Conservation (phyloP, 1,140 invertebrate species). For the Triops cancriformis region DNA sequence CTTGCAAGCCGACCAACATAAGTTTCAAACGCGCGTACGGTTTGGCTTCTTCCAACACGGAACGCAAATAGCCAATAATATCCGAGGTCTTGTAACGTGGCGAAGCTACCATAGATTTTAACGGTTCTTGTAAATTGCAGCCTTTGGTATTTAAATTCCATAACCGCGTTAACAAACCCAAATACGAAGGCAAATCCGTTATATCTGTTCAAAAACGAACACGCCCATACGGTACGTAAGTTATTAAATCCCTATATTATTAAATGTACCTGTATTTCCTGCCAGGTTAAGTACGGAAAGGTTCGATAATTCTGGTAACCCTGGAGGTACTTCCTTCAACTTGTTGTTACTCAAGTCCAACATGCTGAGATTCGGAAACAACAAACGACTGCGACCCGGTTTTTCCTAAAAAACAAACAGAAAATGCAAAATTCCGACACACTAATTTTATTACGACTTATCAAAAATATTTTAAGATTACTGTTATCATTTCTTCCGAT, state of each 20-base stretch:
- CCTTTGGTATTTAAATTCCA: constrained; percentile 93
- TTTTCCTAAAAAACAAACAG: neutral
- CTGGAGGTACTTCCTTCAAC: constrained; percentile 66
- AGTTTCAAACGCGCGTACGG: constrained; percentile 93
- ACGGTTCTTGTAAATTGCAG: constrained; percentile 77
- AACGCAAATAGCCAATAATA: constrained; percentile 89
- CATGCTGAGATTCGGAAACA: constrained; percentile 92
- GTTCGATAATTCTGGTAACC: constrained; percentile 75
- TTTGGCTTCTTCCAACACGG: constrained; percentile 77
- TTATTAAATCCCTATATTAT: too few species aligned
- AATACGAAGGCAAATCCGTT: constrained; percentile 79
- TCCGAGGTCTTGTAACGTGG: constrained; percentile 95
- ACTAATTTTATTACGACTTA: too few species aligned
- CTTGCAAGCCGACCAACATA: constrained; percentile 93
- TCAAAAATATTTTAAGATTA: neutral
- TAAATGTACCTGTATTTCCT: constrained; percentile 60
- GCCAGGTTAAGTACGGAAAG: constrained; percentile 90
- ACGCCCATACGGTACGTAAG: too few species aligned
- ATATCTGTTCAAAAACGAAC: constrained; percentile 49
- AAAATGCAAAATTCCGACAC: neutral
- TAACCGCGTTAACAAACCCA: constrained; percentile 82
- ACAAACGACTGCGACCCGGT: constrained; percentile 44
- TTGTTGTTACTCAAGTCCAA: constrained; percentile 87
- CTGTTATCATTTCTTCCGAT: neutral
- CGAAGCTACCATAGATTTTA: constrained; percentile 83